Conservation (phyloP, 2,113 vertebrate genomes). For the Thalassarche chlororhynchos region DNA sequence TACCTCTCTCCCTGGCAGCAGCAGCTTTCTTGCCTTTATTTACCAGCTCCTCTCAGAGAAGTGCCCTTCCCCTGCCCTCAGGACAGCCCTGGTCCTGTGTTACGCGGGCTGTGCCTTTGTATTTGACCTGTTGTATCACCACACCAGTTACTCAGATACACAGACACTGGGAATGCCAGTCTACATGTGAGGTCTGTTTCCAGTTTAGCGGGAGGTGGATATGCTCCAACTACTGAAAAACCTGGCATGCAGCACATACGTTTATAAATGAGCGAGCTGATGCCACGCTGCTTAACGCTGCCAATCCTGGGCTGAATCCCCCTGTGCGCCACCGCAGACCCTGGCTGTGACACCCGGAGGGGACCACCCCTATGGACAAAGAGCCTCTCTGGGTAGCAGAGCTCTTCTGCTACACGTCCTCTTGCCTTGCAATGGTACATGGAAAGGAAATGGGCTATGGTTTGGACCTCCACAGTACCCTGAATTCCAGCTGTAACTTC, state of each 20-base stretch:
- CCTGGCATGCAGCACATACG: neutral
- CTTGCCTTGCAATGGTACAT: neutral
- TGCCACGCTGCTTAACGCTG: neutral
- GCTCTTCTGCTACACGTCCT: rapidly evolving
- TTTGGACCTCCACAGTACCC: neutral
- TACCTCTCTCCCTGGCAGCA: neutral
- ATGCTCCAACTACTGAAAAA: neutral
- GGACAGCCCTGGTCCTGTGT: neutral
- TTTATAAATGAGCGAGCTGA: neutral
- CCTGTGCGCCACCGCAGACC: rapidly evolving
- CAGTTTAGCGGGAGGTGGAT: neutral
- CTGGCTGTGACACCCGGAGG: neutral
- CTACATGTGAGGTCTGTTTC: constrained; percentile 1
- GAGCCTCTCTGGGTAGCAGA: neutral
- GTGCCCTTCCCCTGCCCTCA: neutral
- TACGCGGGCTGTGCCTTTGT: rapidly evolving
- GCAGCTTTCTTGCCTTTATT: neutral
- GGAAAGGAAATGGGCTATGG: neutral
- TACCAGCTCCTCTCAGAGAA: neutral
- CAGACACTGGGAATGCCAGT: neutral
- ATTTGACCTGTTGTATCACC: neutral
- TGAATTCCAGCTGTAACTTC: neutral
- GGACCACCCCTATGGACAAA: neutral
- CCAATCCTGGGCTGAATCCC: neutral
- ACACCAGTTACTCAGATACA: neutral